Evolutionary conservation across 2,797 vertebrate species (phyloP), one percentile per base, ranked within the genome.

Genomic region (Moxostoma hubbsi): DNA sequence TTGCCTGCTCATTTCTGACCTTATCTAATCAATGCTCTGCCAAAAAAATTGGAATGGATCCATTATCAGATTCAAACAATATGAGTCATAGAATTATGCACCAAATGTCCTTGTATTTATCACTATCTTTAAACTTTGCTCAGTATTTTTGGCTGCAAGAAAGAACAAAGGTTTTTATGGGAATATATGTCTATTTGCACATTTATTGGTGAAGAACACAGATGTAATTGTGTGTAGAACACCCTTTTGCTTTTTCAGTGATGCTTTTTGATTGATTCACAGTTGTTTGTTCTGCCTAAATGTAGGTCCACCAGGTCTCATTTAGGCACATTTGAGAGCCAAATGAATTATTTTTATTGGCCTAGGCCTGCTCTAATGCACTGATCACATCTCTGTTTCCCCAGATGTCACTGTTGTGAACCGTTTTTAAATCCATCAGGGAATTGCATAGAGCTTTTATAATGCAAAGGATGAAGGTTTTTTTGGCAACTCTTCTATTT

Each of bases 91-190:
- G 11, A 82, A 50, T 53, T 16, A 69, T 46, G 59, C 47, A 69
- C 36, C 83, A 70, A 62, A 72, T 10, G 73, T 78, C 62, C 49
- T 65, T 73, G 49, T 67, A 62, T 63, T 63, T 61, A 70, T 49
- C 18, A 54, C 68, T 57, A 63, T 73, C 71, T 73, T 73, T 62
- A 81, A 61, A 77, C 82, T 82, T 74, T 72, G 58, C 11, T 59
- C 66, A 49, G 11, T 69, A 16, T 72, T 66, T 15, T 61, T 46
- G 45, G 49, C 3, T 24, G 24, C 24, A 75, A 77, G 65, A 49
- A 62, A 70, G 12, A 13, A 55, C 54, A 54, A n/a, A 13, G 49
- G 16, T 12, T 5, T 73, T 51, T 7, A n/a, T 47, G 18, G 64
- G 15, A 8, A 68, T 57, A 67, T 67, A 67, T 67, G 1, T 9